These are phyloP conservation scores for Odocoileus hemionus DNA, from an alignment of 2,113 vertebrate species.

Conservation along the genomic window DNA sequence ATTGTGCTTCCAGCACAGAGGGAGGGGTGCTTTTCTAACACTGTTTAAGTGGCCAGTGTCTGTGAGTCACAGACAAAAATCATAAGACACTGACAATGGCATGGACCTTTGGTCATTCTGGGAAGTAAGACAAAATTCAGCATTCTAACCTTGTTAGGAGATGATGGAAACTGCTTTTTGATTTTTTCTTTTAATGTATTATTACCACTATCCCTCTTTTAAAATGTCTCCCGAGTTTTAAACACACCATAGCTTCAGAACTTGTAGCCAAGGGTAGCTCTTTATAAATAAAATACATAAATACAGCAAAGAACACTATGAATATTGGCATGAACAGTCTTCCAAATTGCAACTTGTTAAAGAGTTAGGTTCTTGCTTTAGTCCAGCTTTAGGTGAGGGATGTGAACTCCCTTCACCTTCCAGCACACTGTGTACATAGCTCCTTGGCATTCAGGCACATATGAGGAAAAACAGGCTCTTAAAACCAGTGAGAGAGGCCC, in stretches of 20 bases:
- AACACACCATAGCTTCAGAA: background rate
- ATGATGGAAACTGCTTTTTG: background rate
- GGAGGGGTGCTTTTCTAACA: background rate
- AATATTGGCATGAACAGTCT: background rate
- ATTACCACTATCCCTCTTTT: background rate
- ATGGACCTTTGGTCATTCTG: background rate
- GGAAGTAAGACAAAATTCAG: background rate
- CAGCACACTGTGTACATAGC: background rate
- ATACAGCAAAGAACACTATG: constrained; percentile 1
- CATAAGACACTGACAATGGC: background rate
- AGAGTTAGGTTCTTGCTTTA: background rate
- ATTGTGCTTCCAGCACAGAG: background rate
- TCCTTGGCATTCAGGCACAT: background rate
- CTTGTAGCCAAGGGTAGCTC: background rate
- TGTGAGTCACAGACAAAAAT: background rate
- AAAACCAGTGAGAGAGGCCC: background rate
- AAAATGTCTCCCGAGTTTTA: constrained; percentile 37
- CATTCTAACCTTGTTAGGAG: background rate
- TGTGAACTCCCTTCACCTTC: background rate
- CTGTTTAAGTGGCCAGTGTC: background rate
- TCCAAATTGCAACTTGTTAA: constrained; percentile 15
- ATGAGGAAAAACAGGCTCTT: background rate
- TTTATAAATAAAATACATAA: constrained; percentile 14
- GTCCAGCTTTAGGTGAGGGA: background rate
- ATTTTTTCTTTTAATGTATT: background rate